Percentiles rank a stretch among this genome's conserved stretches.
phyloP scores from a whole-genome alignment of 2,888 invertebrate genomes.

The Camptogramma bilineatum region DNA sequence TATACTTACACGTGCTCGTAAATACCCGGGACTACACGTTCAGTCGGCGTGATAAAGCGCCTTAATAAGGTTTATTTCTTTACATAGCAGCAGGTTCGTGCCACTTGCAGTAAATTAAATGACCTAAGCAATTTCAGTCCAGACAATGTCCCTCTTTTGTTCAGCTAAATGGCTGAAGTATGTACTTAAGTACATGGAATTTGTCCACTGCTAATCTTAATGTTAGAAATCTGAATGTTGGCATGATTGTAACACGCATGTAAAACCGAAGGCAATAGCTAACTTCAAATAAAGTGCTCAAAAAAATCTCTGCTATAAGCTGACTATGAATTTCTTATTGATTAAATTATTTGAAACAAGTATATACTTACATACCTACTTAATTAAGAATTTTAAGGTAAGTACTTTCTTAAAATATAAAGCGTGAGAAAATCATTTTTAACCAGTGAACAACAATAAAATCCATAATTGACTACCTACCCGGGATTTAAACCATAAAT shows the following conservation, averaged over 20 bases:
- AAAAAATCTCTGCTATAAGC: background rate
- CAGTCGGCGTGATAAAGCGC: slow-evolving; percentile 67
- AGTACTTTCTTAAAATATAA: background rate
- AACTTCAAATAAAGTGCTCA: background rate
- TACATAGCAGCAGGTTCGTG: slow-evolving; percentile 60
- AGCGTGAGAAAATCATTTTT: slow-evolving; percentile 38
- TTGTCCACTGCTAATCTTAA: background rate
- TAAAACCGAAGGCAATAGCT: background rate
- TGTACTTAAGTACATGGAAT: background rate
- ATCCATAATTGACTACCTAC: slow-evolving; percentile 28
- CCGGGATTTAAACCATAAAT: background rate
- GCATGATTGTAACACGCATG: background rate
- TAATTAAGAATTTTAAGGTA: too few relatives aligned
- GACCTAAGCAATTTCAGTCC: slow-evolving; percentile 42
- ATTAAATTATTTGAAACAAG: background rate
- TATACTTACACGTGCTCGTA: slow-evolving; percentile 68
- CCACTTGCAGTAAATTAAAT: slow-evolving; percentile 57
- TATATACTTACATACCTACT: too few relatives aligned
- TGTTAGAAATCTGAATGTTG: background rate
- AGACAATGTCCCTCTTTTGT: slow-evolving; percentile 28
- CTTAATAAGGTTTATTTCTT: slow-evolving; percentile 75
- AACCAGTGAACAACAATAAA: slow-evolving; percentile 35
- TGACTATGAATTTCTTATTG: background rate
- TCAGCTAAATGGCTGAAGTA: slow-evolving; percentile 9
- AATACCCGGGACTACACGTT: slow-evolving; percentile 68